Conservation (phyloP, 2,113 vertebrate genomes). For the Cettia cetti region DNA sequence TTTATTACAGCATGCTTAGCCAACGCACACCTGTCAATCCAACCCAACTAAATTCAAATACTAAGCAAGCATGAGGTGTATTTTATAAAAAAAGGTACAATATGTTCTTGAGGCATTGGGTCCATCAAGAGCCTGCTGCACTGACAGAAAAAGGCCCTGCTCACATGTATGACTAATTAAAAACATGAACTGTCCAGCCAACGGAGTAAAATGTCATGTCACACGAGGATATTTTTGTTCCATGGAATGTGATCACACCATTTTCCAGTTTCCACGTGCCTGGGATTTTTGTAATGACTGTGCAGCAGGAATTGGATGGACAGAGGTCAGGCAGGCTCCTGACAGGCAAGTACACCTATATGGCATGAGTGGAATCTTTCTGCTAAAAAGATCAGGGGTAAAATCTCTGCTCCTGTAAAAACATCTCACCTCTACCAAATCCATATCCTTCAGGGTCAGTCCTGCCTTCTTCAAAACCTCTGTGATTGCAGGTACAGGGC, state of each 20-base stretch:
- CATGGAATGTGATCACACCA: background rate
- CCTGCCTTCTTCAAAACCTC: slow-evolving; percentile 91
- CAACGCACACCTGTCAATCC: background rate
- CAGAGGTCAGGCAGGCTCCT: background rate
- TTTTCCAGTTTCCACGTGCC: background rate
- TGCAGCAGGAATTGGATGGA: background rate
- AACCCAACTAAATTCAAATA: background rate
- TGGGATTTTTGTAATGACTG: background rate
- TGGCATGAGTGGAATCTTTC: accelerated
- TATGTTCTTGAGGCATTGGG: background rate
- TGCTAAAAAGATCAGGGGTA: background rate
- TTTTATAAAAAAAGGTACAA: background rate
- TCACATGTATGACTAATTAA: background rate
- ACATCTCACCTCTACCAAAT: slow-evolving; percentile 87
- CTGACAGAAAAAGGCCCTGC: background rate
- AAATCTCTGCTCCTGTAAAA: background rate
- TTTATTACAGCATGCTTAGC: background rate
- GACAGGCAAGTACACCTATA: background rate
- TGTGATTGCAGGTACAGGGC: slow-evolving; percentile 90
- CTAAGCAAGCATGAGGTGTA: background rate
- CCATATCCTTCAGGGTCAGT: slow-evolving; percentile 89
- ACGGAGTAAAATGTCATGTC: accelerated
- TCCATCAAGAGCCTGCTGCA: background rate
- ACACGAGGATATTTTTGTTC: background rate
- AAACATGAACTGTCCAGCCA: background rate